These are phyloP conservation scores for Nomada ferruginata DNA, from an alignment of 2,888 invertebrate genomes.

Conservation along the genomic window DNA sequence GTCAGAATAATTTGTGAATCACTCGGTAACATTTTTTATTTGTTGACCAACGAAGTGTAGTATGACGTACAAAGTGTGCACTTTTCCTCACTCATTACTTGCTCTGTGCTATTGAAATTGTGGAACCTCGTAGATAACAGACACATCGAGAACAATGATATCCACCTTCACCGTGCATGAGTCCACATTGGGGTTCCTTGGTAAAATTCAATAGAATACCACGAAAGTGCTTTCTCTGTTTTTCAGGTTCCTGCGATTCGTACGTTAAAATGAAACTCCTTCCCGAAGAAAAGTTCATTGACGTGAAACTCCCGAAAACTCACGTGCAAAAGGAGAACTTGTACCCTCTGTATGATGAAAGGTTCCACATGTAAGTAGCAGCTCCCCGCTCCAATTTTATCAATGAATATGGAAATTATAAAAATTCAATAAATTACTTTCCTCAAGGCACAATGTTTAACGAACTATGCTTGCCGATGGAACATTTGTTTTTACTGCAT, in stretches of 20 bases:
- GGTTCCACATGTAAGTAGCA: constrained; percentile 94
- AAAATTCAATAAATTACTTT: neutral
- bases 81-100: neutral
- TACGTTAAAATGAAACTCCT: constrained; percentile 94
- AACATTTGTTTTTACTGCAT: too few species aligned
- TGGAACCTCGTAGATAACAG: constrained; percentile 51
- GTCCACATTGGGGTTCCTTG: constrained; percentile 65
- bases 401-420: neutral
- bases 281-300: constrained; percentile 93
- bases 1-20: too few species aligned
- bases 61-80: neutral
- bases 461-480: too few species aligned
- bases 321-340: constrained; percentile 96
- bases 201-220: neutral
- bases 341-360: constrained; percentile 97
- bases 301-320: constrained; percentile 92
- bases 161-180: constrained; percentile 73
- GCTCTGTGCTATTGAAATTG: neutral
- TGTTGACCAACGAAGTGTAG: too few species aligned
- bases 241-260: constrained; percentile 94
- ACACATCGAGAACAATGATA: constrained; percentile 29
- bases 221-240: constrained; percentile 9
- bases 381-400: neutral
- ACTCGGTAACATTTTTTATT: too few species aligned
- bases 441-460: too few species aligned